These are phyloP conservation scores for Trididemnum miniatum DNA, from an alignment of 23 tunicate species.

Conservation along the genomic window DNA sequence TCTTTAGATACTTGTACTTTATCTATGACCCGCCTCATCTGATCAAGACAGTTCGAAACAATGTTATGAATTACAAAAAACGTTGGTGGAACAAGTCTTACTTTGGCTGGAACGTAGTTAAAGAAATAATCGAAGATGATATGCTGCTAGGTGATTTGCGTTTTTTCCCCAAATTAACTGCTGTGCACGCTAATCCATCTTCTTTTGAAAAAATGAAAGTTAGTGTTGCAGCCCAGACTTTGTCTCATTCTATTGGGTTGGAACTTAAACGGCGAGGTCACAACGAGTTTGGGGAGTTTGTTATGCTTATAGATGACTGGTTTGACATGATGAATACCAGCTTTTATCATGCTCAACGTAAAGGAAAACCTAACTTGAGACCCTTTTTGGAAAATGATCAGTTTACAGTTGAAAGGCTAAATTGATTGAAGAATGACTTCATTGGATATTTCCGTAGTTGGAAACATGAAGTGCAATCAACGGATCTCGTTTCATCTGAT, in stretches of 20 bases:
- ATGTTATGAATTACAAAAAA: conserved; percentile 2
- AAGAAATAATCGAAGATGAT: neutral
- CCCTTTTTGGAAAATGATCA: neutral
- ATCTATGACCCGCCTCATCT: neutral
- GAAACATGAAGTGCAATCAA: conserved; percentile 2
- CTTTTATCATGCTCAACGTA: neutral
- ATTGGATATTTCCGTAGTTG: neutral
- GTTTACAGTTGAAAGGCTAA: neutral
- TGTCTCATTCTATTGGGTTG: neutral
- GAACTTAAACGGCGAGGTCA: neutral
- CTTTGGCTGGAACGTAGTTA: neutral
- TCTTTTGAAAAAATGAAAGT: neutral
- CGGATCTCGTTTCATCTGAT: neutral
- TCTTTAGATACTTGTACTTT: conserved; percentile 3
- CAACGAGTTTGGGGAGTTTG: neutral
- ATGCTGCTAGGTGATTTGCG: conserved; percentile 2
- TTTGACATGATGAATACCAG: conserved; percentile 1
- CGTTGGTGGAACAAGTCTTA: neutral
- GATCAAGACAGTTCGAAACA: neutral
- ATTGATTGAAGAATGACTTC: neutral
- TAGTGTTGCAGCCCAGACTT: neutral
- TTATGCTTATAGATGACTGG: neutral
- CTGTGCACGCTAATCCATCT: neutral
- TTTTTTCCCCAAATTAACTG: neutral
- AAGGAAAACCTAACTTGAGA: neutral